Evolutionary conservation across 2,888 invertebrate species (phyloP).

Genomic region (Noctua comes): DNA sequence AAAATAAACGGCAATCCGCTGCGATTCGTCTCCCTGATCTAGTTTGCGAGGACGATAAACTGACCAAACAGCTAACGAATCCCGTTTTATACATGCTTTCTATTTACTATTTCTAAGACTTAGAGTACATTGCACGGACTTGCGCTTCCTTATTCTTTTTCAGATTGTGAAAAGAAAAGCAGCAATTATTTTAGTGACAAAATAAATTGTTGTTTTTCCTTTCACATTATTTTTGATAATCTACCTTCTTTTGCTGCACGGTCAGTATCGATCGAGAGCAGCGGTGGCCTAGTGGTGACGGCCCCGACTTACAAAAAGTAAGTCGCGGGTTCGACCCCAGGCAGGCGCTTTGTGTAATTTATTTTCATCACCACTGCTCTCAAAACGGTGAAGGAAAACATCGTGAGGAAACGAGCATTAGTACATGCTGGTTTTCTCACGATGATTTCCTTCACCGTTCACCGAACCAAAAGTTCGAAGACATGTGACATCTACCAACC

Average conservation of each 20-base stretch:
- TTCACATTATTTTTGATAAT: background rate
- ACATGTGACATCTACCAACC: too few species aligned
- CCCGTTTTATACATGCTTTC: slow-evolving; percentile 44
- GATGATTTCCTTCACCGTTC: too few species aligned
- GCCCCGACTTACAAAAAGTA: too few species aligned
- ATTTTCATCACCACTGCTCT: too few species aligned
- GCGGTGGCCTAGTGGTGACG: too few species aligned
- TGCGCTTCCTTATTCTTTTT: slow-evolving; percentile 6
- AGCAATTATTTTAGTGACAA: slow-evolving; percentile 22
- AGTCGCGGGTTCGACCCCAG: too few species aligned
- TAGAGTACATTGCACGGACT: slow-evolving; percentile 38
- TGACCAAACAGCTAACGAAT: slow-evolving; percentile 64
- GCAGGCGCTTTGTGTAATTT: too few species aligned
- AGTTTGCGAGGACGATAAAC: slow-evolving; percentile 59
- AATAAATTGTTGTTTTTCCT: slow-evolving; percentile 24
- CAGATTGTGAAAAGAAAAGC: slow-evolving; percentile 21
- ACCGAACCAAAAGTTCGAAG: too few species aligned
- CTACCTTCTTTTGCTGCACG: background rate
- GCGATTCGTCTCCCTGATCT: slow-evolving; percentile 68
- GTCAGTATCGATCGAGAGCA: background rate
- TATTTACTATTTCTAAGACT: slow-evolving; percentile 56
- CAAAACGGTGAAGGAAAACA: too few species aligned
- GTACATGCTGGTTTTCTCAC: too few species aligned
- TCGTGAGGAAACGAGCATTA: too few species aligned
- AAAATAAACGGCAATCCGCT: slow-evolving; percentile 72